A percentile compares a stretch with the other conserved stretches of the same genome.
Evolutionary conservation across 2,888 invertebrate species (phyloP).

Genomic region (Tetragonisca angustula): DNA sequence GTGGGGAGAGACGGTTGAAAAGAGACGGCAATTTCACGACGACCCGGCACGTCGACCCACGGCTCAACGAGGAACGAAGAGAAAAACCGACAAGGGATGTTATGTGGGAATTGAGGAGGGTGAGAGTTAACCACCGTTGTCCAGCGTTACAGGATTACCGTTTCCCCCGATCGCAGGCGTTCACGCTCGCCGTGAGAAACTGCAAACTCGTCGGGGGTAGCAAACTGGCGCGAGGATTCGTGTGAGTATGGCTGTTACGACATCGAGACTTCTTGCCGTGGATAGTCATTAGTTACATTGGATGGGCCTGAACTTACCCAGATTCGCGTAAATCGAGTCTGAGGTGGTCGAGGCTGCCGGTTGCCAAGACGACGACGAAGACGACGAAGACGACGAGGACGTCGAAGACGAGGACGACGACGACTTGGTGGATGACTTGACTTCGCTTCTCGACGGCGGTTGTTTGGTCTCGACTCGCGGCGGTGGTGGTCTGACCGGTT

Average conservation of each 20-base stretch:
- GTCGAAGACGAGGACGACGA: slow-evolving; percentile 38
- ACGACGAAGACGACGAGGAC: slow-evolving; percentile 36
- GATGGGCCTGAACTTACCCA: slow-evolving; percentile 87
- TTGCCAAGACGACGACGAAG: slow-evolving; percentile 67
- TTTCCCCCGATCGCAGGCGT: slow-evolving; percentile 39
- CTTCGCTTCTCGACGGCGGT: slow-evolving; percentile 80
- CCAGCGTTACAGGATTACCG: slow-evolving; percentile 49
- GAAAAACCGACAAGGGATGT: not conserved
- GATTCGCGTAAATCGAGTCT: slow-evolving; percentile 90
- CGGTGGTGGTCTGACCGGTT: slow-evolving; percentile 90
- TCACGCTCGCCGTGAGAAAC: slow-evolving; percentile 29
- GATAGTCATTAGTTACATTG: slow-evolving; percentile 82
- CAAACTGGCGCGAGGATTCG: slow-evolving; percentile 68
- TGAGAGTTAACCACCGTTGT: slow-evolving; percentile 59
- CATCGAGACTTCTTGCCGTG: slow-evolving; percentile 67
- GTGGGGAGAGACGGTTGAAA: not conserved
- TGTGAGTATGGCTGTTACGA: slow-evolving; percentile 75
- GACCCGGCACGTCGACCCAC: slow-evolving; percentile 53
- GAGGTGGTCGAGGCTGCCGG: slow-evolving; percentile 72
- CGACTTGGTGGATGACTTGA: slow-evolving; percentile 63
- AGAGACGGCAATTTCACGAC: slow-evolving; percentile 40
- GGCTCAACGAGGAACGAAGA: slow-evolving; percentile 58
- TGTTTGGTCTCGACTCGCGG: slow-evolving; percentile 84
- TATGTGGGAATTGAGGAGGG: not conserved
- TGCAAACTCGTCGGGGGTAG: slow-evolving; percentile 46